These are phyloP conservation scores for Apamea monoglypha DNA, from an alignment of 2,888 invertebrate species.

Conservation along the genomic window DNA sequence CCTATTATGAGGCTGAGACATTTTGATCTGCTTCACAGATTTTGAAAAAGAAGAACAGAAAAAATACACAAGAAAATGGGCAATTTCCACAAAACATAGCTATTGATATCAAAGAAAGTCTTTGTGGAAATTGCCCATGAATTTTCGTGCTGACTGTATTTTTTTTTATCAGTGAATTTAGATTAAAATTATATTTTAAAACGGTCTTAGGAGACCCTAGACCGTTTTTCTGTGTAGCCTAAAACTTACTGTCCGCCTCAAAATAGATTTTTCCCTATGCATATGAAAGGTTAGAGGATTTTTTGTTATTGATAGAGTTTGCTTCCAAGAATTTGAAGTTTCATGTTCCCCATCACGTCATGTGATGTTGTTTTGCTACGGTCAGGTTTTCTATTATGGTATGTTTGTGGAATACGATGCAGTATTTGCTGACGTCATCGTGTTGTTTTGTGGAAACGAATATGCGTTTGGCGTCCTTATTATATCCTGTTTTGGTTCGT, in stretches of 20 bases:
- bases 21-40: neutral
- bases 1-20: neutral
- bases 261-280: neutral
- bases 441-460: slow-evolving; percentile 14
- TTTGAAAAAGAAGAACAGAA: neutral
- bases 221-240: neutral
- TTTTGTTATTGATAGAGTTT: neutral
- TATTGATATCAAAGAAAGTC: neutral
- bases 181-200: neutral
- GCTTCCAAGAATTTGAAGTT: slow-evolving; percentile 18
- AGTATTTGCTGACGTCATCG: slow-evolving; percentile 36
- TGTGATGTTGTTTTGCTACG: slow-evolving; percentile 26
- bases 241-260: neutral
- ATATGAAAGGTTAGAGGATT: neutral
- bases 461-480: neutral
- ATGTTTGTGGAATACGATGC: slow-evolving; percentile 42
- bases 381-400: slow-evolving; percentile 7
- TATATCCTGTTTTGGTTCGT: neutral
- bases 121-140: no score
- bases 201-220: neutral
- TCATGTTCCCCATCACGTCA: neutral
- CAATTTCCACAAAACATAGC: neutral
- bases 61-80: neutral
- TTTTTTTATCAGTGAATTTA: neutral
- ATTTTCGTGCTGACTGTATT: neutral